phyloP scores from a whole-genome alignment of 2,888 invertebrate species.

The Quadriops clusia region DNA sequence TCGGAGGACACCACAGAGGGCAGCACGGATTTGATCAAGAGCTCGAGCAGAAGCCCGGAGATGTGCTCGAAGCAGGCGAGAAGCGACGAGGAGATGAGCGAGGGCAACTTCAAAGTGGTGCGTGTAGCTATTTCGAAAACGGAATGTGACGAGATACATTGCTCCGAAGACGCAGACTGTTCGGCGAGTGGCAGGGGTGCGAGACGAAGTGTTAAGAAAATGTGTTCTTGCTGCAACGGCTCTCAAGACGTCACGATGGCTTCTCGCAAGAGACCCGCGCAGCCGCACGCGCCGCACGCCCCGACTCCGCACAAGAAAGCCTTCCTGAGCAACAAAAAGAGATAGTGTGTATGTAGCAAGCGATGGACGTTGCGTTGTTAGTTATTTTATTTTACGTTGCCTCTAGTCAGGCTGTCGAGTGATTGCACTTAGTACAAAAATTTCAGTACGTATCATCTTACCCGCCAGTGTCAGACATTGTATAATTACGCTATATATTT shows the following conservation, averaged over 20 bases:
- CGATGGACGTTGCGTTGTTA: slow-evolving; percentile 18
- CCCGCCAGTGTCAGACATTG: slow-evolving; percentile 3
- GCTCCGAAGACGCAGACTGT: slow-evolving; percentile 23
- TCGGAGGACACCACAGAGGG: slow-evolving; percentile 32
- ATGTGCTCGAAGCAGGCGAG: slow-evolving; percentile 19
- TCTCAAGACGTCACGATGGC: slow-evolving; percentile 21
- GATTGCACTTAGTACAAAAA: slow-evolving; percentile 36
- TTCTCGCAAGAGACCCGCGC: slow-evolving; percentile 27
- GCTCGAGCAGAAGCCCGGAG: slow-evolving; percentile 22
- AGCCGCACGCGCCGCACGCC: slow-evolving; percentile 29
- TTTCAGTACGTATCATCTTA: slow-evolving; percentile 17
- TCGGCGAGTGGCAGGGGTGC: slow-evolving; percentile 30
- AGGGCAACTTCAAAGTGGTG: slow-evolving; percentile 26
- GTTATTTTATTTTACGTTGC: slow-evolving; percentile 22
- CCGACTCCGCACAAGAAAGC: slow-evolving; percentile 33
- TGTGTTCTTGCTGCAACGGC: slow-evolving; percentile 34
- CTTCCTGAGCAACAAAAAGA: slow-evolving; percentile 33
- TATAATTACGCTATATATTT: slow-evolving; percentile 21
- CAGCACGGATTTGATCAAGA: slow-evolving; percentile 26
- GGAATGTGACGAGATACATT: slow-evolving; percentile 16
- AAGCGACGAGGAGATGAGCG: slow-evolving; percentile 23
- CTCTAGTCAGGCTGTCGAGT: slow-evolving; percentile 27
- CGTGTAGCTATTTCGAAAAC: slow-evolving; percentile 27
- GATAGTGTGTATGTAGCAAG: slow-evolving; percentile 31
- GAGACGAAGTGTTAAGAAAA: slow-evolving; percentile 30